A percentile compares a stretch with the other conserved stretches of the same genome.
phyloP scores from a whole-genome alignment of 2,113 vertebrate species.

The Microtus montanus region DNA sequence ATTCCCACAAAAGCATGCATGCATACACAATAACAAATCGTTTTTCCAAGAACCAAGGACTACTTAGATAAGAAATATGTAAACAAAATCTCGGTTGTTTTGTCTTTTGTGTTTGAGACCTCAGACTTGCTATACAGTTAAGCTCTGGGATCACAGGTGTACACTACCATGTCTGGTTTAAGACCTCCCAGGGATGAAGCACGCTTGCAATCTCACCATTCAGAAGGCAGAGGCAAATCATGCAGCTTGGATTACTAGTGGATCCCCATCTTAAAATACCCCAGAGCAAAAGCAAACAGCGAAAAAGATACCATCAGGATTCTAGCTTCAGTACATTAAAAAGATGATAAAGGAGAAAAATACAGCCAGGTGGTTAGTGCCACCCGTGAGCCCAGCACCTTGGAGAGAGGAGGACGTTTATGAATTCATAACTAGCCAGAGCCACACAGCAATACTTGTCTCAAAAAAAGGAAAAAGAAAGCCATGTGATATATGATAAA shows the following conservation, averaged over 20 bases:
- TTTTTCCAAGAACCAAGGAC: background rate
- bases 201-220: background rate
- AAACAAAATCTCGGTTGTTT: too few relatives aligned
- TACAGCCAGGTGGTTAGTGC: background rate
- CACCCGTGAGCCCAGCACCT: too few relatives aligned
- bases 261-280: background rate
- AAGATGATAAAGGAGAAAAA: slow-evolving; percentile 30
- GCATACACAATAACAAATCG: background rate
- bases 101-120: too few relatives aligned
- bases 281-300: background rate
- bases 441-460: too few relatives aligned
- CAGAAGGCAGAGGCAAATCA: background rate
- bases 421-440: too few relatives aligned
- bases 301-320: background rate
- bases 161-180: background rate
- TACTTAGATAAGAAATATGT: background rate
- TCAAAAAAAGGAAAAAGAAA: background rate
- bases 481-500: background rate
- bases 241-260: background rate
- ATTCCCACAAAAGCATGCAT: background rate
- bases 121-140: background rate
- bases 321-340: background rate
- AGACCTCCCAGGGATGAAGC: background rate
- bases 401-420: too few relatives aligned
- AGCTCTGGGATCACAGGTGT: background rate